A percentile compares a stretch with the other conserved stretches of the same genome.
Conservation (phyloP, 1,140 invertebrate genomes). For the Dinothrombium tinctorium region DNA sequence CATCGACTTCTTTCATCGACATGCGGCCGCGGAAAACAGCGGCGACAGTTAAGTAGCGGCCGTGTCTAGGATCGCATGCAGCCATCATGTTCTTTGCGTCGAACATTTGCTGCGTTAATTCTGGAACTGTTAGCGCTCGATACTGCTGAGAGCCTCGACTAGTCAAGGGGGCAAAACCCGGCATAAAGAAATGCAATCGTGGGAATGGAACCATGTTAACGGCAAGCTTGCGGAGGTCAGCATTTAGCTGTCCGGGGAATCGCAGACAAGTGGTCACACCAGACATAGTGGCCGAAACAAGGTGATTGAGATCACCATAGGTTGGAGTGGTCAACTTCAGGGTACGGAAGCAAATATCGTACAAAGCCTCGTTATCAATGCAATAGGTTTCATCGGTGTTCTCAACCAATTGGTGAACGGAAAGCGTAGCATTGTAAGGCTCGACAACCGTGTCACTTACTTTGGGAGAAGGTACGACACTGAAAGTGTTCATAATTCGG, state of each 20-base stretch:
- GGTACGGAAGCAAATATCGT: slow-evolving; percentile 25
- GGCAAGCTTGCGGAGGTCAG: slow-evolving; percentile 76
- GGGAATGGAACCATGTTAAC: slow-evolving; percentile 95
- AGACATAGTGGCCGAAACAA: slow-evolving; percentile 31
- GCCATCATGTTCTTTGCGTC: slow-evolving; percentile 45
- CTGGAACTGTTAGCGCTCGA: slow-evolving; percentile 48
- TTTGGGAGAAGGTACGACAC: slow-evolving; percentile 18
- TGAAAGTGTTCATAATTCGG: slow-evolving; percentile 15
- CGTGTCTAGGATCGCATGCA: slow-evolving; percentile 42
- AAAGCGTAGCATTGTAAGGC: slow-evolving; percentile 26
- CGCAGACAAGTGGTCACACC: slow-evolving; percentile 35
- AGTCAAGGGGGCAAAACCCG: slow-evolving; percentile 53
- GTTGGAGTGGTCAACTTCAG: slow-evolving; percentile 24
- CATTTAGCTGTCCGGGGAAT: slow-evolving; percentile 33
- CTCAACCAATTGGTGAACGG: slow-evolving; percentile 25
- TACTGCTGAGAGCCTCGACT: slow-evolving; percentile 67
- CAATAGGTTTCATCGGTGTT: slow-evolving; percentile 26
- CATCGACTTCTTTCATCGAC: slow-evolving; percentile 31
- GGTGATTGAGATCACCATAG: slow-evolving; percentile 27
- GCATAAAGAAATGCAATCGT: slow-evolving; percentile 19
- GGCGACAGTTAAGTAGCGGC: slow-evolving; percentile 40
- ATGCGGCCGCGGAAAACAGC: slow-evolving; percentile 30
- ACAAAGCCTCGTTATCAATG: slow-evolving; percentile 27
- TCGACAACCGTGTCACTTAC: slow-evolving; percentile 30
- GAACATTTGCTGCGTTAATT: slow-evolving; percentile 69